Conservation (phyloP, 2,797 vertebrate genomes). For the Taeniopygia guttata region DNA sequence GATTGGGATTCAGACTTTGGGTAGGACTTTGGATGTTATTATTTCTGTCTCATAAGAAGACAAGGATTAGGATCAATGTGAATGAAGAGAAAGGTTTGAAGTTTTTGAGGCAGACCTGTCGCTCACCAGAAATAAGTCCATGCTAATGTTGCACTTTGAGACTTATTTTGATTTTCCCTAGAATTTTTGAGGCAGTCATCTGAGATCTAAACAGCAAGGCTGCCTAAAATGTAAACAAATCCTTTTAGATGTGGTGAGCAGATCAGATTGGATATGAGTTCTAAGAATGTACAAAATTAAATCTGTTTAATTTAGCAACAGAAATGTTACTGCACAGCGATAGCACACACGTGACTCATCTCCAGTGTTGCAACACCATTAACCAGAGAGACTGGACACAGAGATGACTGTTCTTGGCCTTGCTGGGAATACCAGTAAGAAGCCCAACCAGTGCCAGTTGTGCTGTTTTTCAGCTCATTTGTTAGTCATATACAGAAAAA, state of each 20-base stretch:
- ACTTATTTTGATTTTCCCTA: not conserved
- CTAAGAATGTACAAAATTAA: slow-evolving; percentile 7
- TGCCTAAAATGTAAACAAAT: slow-evolving; percentile 23
- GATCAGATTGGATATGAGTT: not conserved
- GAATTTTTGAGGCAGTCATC: not conserved
- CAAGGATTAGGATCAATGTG: not conserved
- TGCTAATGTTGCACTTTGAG: not conserved
- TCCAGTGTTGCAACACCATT: not conserved
- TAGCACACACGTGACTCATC: not conserved
- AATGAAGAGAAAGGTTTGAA: not conserved
- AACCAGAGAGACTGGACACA: not conserved
- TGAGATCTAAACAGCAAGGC: not conserved
- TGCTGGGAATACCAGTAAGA: not conserved
- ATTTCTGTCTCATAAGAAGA: not conserved
- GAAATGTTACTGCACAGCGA: not conserved
- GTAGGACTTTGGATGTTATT: not conserved
- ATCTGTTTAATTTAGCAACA: slow-evolving; percentile 8
- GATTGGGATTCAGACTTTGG: not conserved
- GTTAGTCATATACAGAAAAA: not conserved
- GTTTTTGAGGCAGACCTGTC: not conserved
- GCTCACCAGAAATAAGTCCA: not conserved
- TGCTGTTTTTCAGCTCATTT: not conserved
- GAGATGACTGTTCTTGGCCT: not conserved
- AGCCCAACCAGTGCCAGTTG: not conserved
- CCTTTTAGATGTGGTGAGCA: slow-evolving; percentile 5